Percentiles rank a stretch among this genome's conserved stretches.
phyloP scores from a whole-genome alignment of 2,888 invertebrate genomes.

The Drosophila pseudotalamancana region DNA sequence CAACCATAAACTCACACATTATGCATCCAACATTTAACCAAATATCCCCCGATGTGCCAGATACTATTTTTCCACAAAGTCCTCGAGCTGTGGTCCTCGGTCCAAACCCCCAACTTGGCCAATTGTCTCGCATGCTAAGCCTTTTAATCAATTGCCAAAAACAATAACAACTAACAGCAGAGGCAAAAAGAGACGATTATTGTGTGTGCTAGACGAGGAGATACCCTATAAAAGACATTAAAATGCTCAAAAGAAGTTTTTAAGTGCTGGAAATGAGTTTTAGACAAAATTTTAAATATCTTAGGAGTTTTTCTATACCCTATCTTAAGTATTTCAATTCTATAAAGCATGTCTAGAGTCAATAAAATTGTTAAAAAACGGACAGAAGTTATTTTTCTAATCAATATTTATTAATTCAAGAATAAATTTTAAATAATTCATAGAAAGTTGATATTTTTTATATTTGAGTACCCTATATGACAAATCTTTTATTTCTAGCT shows the following conservation, averaged over 20 bases:
- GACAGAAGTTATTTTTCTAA: too few relatives aligned
- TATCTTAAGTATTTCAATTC: too few relatives aligned
- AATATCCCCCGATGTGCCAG: conserved; percentile 41
- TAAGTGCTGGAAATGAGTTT: too few relatives aligned
- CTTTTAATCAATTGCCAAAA: conserved; percentile 79
- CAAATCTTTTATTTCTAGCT: too few relatives aligned
- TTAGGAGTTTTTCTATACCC: too few relatives aligned
- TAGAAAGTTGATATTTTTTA: too few relatives aligned
- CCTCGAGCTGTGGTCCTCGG: conserved; percentile 23
- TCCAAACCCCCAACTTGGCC: conserved; percentile 34
- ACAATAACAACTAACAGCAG: conserved; percentile 8
- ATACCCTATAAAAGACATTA: conserved; percentile 13
- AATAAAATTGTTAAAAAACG: too few relatives aligned
- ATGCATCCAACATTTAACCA: conserved; percentile 66
- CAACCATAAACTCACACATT: conserved; percentile 73
- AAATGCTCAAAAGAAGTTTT: too few relatives aligned
- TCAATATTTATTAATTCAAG: too few relatives aligned
- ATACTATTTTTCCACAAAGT: conserved; percentile 67
- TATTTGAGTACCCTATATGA: not conserved
- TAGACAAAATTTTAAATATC: too few relatives aligned
- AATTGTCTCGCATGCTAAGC: conserved; percentile 74
- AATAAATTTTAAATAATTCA: too few relatives aligned
- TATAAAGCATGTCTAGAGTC: too few relatives aligned
- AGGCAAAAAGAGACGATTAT: rapidly evolving
- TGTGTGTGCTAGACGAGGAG: not conserved